Base-by-base conservation (phyloP, 2,113 vertebrate genomes). In the Pituophis catenifer region DNA sequence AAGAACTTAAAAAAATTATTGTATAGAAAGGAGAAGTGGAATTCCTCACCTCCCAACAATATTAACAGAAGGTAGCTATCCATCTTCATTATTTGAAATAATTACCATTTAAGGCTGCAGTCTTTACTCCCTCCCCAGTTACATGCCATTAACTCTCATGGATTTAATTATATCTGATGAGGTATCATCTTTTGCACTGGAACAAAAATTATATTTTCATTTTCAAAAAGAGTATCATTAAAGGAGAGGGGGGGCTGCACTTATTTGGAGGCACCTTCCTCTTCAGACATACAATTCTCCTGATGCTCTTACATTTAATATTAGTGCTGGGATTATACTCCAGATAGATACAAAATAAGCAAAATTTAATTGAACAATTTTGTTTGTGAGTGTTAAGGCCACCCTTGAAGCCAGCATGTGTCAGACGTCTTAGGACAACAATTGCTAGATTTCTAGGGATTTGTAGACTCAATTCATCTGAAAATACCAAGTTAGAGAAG, bases 11-110 rank as follows among this genome's bases (percentile, higher is more conserved):
- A 88, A 53, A 87, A 87, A 95, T 96, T 97, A 97, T 98, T 96
- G 96, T 97, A 97, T 97, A 98, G 97, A 98, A 98, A 97, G 95
- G 93, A 97, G 96, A 96, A 97, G 94, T 95, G 96, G 94, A 96
- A 95, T 92, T 65, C 91, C 94, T 97, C 93, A 65, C 92, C 93
- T 97, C 55, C 62, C 95, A 97, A 96, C 86, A 94, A 96, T 95
- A 94, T 92, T 96, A 94, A 96, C 95, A 1, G 0, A 90, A 97
- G 95, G 81, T 96, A 95, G 93, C 48, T 94, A 93, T 89, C 94
- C 94, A 93, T 94, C 94, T 93, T 93, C 93, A 95, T 29, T 90
- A 93, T 90, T 95, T 96, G 88, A 95, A 95, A 96, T 94, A 96
- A 96, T 93, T 95, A 95, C 87, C 88, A 95, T 95, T 93, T 90